phyloP scores from a whole-genome alignment of 2,888 invertebrate genomes.

The Chirona hameri region DNA sequence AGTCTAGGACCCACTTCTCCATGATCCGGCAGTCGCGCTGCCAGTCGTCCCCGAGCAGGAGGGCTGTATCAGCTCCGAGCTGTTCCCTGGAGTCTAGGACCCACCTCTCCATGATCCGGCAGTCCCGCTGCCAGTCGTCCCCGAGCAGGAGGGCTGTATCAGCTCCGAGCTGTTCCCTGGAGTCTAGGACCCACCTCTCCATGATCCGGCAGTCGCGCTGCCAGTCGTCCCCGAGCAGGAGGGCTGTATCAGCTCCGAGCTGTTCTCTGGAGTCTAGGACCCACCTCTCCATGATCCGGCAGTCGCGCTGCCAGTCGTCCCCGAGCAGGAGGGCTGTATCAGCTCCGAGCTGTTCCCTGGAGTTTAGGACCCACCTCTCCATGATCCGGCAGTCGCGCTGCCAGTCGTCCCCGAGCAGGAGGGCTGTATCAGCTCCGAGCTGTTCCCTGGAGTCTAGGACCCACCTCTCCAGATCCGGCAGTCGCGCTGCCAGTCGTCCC shows the following conservation, averaged over 20 bases:
- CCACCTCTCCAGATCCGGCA: background rate
- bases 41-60: constrained; percentile 49
- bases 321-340: too few species aligned
- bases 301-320: background rate
- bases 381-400: background rate
- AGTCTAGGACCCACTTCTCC: too few species aligned
- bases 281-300: background rate
- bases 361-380: too few species aligned
- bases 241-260: too few species aligned
- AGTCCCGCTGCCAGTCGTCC: constrained; percentile 49
- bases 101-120: constrained; percentile 46
- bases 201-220: background rate
- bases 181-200: too few species aligned
- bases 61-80: constrained; percentile 41
- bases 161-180: constrained; percentile 27
- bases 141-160: constrained; percentile 45
- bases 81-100: constrained; percentile 1
- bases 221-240: too few species aligned
- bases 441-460: too few species aligned
- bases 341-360: too few species aligned
- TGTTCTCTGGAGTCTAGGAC: too few species aligned
- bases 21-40: constrained; percentile 47
- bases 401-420: too few species aligned
- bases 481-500: background rate
- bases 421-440: too few species aligned